Base-by-base conservation (phyloP, 2,888 invertebrate species). In the Nematopogon swammerdamellus region DNA sequence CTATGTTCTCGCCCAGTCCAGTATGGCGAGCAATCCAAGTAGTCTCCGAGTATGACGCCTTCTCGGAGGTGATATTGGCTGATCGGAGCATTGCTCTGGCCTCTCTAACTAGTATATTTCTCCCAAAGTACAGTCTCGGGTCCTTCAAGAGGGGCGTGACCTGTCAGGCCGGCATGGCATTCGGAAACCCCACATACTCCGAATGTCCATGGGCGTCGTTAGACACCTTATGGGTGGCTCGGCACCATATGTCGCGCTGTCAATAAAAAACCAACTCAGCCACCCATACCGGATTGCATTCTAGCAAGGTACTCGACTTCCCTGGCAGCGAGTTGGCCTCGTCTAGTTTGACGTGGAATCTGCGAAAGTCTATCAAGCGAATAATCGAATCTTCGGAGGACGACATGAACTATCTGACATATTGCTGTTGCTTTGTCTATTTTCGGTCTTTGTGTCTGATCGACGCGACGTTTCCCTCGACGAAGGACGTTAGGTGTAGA, bases 301-400 rank as follows among this genome's bases (percentile, higher is more conserved):
- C 4, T 43, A 43, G 4, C 5, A 43, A 43, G 14, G 43, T n/a
- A n/a, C n/a, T n/a, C n/a, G n/a, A n/a, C n/a, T n/a, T n/a, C n/a
- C n/a, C n/a, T n/a, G n/a, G 8, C 8, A 14, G 36, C 36, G 36
- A 11, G 17, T 11, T 44, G 6, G 8, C 6, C 17, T 14, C 25
- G 25, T 25, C 4, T 25, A 8, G 4, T 25, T 25, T 25, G 25
- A 25, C 25, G 8, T 25, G 25, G 25, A 25, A 25, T 25, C 20
- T 46, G 46, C 3, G 36, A 44, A 52, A 53, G 4, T 36, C 14
- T 30, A n/a, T 50, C 25, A 30, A 20, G 11, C 43, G 25, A 25
- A 46, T 47, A 14, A 17, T 45, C 18, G 2, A 53, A 45, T 54
- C 16, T 48, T n/a, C 2, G 36, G 18, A 14, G 17, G 16, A 18